Evolutionary conservation across 1,140 invertebrate genomes (phyloP).

Genomic region (Thrips palmi): DNA sequence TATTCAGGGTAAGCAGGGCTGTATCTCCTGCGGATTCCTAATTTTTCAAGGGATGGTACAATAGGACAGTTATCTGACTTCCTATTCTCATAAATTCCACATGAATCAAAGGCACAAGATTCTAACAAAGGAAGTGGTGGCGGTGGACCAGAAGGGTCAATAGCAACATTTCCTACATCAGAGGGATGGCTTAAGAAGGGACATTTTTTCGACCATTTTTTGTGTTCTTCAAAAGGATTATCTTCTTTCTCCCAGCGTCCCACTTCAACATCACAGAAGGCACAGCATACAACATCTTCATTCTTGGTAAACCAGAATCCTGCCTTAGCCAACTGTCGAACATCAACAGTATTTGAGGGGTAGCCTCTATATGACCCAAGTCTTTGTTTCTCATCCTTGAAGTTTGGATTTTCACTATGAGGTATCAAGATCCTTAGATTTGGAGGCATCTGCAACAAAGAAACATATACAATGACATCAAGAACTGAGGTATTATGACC

Average conservation of each 20-base stretch:
- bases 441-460: too few relatives aligned
- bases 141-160: too few relatives aligned
- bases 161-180: conserved; percentile 43
- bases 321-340: conserved; percentile 14
- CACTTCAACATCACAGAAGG: conserved; percentile 69
- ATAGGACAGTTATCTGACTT: too few relatives aligned
- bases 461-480: too few relatives aligned
- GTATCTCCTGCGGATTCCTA: conserved; percentile 22
- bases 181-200: conserved; percentile 41
- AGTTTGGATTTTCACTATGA: too few relatives aligned
- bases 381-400: conserved; percentile 14
- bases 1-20: conserved; percentile 40
- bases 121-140: conserved; percentile 17
- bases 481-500: too few relatives aligned
- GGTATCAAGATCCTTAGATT: too few relatives aligned
- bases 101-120: conserved; percentile 32
- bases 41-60: conserved; percentile 16
- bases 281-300: conserved; percentile 56
- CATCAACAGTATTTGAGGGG: conserved; percentile 16
- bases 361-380: conserved; percentile 15
- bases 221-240: conserved; percentile 62
- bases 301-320: conserved; percentile 46
- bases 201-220: conserved; percentile 56
- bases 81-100: conserved; percentile 32
- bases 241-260: conserved; percentile 62